These are phyloP conservation scores for Glyptemys insculpta DNA, from an alignment of 2,797 vertebrate species.

Conservation along the genomic window DNA sequence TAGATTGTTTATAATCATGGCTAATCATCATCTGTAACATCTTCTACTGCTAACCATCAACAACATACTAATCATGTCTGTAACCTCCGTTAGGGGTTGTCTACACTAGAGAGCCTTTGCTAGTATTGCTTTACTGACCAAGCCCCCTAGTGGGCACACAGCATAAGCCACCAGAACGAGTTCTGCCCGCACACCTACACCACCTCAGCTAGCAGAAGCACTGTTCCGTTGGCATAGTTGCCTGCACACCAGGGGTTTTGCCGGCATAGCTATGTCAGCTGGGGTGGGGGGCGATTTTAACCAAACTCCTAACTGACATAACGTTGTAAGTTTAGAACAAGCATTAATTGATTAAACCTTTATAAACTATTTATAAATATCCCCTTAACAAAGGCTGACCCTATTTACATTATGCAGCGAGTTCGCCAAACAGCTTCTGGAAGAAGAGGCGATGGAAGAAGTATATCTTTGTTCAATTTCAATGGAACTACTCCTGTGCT, in stretches of 20 bases:
- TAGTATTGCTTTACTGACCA: not conserved
- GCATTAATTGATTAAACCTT: not conserved
- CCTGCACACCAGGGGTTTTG: not conserved
- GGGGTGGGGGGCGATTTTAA: not conserved
- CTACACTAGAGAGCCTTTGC: not conserved
- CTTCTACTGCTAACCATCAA: not conserved
- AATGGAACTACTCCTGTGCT: not conserved
- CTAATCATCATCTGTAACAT: not conserved
- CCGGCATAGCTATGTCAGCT: not conserved
- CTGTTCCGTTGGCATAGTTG: not conserved
- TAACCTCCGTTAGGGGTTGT: not conserved
- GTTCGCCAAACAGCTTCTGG: not conserved
- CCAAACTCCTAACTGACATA: not conserved
- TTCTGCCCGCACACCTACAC: not conserved
- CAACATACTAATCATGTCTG: too few relatives aligned
- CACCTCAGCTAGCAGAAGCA: not conserved
- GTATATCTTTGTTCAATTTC: not conserved
- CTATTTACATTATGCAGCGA: not conserved
- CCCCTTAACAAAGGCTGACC: not conserved
- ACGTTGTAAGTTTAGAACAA: not conserved
- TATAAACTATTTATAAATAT: not conserved
- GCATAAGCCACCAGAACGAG: not conserved
- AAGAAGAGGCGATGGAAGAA: too few relatives aligned
- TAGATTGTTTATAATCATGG: conserved; percentile 12
- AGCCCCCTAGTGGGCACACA: not conserved